Evolutionary conservation across 2,797 vertebrate genomes (phyloP).

Genomic region (Anolis apletophallus): DNA sequence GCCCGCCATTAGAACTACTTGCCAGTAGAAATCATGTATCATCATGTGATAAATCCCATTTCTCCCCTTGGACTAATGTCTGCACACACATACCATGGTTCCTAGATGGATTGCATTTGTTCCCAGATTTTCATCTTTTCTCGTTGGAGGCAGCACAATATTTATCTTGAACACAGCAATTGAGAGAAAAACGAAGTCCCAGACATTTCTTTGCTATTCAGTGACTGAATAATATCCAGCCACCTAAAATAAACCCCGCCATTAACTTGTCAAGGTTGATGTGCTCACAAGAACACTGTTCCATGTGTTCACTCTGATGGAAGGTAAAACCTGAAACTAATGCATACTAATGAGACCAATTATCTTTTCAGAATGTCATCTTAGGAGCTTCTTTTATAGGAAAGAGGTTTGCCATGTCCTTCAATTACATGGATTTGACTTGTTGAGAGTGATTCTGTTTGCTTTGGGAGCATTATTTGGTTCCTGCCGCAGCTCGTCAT

Average conservation of each 20-base stretch:
- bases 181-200: background rate
- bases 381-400: background rate
- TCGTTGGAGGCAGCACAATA: background rate
- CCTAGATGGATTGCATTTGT: too few relatives aligned
- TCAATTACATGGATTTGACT: background rate
- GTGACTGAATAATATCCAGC: background rate
- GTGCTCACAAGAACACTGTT: background rate
- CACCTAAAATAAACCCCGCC: background rate
- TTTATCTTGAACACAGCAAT: background rate
- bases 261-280: background rate
- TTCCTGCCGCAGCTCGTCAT: too few relatives aligned
- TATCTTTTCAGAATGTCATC: background rate
- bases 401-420: background rate
- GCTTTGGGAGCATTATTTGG: too few relatives aligned
- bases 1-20: background rate
- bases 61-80: background rate
- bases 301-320: background rate
- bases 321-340: background rate
- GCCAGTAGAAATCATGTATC: background rate
- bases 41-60: background rate
- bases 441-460: too few relatives aligned
- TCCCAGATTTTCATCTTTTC: background rate
- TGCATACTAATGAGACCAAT: background rate
- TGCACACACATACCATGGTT: background rate
- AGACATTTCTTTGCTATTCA: background rate